Conservation (phyloP, 2,888 invertebrate genomes). For the Ptychoptera contaminata region DNA sequence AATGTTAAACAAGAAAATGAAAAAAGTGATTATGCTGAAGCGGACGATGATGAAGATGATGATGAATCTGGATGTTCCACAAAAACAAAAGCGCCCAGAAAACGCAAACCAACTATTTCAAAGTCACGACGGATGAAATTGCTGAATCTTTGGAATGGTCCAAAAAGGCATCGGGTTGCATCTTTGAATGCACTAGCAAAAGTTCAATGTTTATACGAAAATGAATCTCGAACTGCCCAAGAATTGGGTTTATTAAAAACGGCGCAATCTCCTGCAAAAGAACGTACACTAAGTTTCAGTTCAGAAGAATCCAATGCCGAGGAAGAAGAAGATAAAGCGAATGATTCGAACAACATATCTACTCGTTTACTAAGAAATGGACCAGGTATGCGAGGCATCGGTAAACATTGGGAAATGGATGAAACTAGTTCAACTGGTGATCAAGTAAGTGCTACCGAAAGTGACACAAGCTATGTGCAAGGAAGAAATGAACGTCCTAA, state of each 20-base stretch:
- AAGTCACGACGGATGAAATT: slow-evolving; percentile 7
- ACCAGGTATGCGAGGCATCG: slow-evolving; percentile 58
- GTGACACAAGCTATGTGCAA: slow-evolving; percentile 16
- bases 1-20: too few relatives aligned
- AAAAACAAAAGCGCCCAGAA: not conserved
- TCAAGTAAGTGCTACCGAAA: slow-evolving; percentile 12
- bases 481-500: slow-evolving; percentile 21
- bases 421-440: slow-evolving; percentile 23
- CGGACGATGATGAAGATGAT: slow-evolving; percentile 6
- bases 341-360: slow-evolving; percentile 17
- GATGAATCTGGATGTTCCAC: slow-evolving; percentile 1
- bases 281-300: slow-evolving; percentile 9
- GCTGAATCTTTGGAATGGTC: slow-evolving; percentile 33
- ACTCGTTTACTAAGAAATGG: slow-evolving; percentile 50
- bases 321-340: slow-evolving; percentile 14
- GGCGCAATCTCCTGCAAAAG: slow-evolving; percentile 27
- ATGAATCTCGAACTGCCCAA: slow-evolving; percentile 62
- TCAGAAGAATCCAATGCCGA: slow-evolving; percentile 11
- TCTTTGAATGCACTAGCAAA: slow-evolving; percentile 79
- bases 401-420: slow-evolving; percentile 74
- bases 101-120: slow-evolving; percentile 1
- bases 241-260: slow-evolving; percentile 37
- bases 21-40: slow-evolving; percentile 1
- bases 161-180: slow-evolving; percentile 72
- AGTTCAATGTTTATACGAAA: slow-evolving; percentile 82